phyloP scores from a whole-genome alignment of 2,113 vertebrate species.

The Misgurnus anguillicaudatus region DNA sequence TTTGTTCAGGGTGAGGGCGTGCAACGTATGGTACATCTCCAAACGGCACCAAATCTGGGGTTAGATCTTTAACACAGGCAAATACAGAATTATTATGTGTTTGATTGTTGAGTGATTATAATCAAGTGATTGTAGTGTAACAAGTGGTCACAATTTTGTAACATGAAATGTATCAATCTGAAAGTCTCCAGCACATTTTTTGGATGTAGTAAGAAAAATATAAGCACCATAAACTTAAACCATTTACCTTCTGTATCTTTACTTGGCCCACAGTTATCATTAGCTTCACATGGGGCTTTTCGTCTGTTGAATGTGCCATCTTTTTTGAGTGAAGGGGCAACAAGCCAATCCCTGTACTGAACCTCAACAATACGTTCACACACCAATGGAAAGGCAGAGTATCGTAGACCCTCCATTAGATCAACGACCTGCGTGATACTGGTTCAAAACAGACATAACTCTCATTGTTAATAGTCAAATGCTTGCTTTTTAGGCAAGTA shows the following conservation, averaged over 20 bases:
- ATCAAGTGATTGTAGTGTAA: neutral
- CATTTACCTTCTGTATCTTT: slow-evolving; percentile 66
- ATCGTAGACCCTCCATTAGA: slow-evolving; percentile 82
- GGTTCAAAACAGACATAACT: neutral
- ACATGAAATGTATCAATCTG: no score
- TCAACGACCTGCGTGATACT: slow-evolving; percentile 90
- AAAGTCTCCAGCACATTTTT: no score
- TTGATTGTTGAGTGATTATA: neutral
- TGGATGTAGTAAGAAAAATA: neutral
- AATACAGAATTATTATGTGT: neutral
- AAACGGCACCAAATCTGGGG: slow-evolving; percentile 58
- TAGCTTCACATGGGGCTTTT: slow-evolving; percentile 56
- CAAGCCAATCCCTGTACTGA: slow-evolving; percentile 81
- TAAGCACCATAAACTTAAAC: neutral
- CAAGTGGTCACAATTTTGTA: no score
- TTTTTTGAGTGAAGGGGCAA: slow-evolving; percentile 79
- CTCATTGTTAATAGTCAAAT: neutral
- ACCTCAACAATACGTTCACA: slow-evolving; percentile 86
- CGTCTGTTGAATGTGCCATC: slow-evolving; percentile 67
- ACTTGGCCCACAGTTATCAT: slow-evolving; percentile 53
- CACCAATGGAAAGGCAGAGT: slow-evolving; percentile 71
- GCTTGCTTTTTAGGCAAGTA: neutral
- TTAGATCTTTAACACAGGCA: slow-evolving; percentile 55
- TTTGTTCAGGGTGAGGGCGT: slow-evolving; percentile 79
- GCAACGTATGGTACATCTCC: slow-evolving; percentile 79